Evolutionary conservation across 2,113 vertebrate species (phyloP), one percentile per base, ranked within the genome.

Genomic region (Fukomys damarensis): DNA sequence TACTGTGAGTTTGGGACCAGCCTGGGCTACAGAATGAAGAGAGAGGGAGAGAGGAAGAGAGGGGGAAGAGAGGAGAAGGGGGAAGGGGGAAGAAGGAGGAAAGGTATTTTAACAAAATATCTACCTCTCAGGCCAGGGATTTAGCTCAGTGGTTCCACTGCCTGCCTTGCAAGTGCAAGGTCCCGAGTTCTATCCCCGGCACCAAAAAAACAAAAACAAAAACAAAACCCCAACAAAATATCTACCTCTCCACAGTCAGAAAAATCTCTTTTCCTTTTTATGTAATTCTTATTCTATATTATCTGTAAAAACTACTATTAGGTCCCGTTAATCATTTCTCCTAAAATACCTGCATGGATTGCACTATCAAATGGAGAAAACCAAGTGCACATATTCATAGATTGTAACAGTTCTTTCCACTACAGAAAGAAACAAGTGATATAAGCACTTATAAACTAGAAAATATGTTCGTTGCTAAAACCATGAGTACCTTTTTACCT

Each of bases 291-390:
- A 24, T 79, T 80, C 58, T 26, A 81, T 43, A 65, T 56, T 80
- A 80, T 7, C 65, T 85, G 8, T 68, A 56, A 80, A 94, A 91
- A 96, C 46, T 74, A 43, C 1, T 30, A 74, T 35, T 54, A 83
- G 19, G 30, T 86, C 35, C 61, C 92, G 12, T 82, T 86, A 92
- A 89, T 65, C 43, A 96, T 59, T n/a, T 58, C 52, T 97, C 65
- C 56, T 72, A 43, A 81, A 95, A 89, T 41, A 89, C 30, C 52
- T 95, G 35, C 38, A 58, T n/a, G 30, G 26, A 17, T 22, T 86
- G 95, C 22, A 89, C 26, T 9, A 70, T 76, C 54, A 77, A 10
- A 86, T 3, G 49, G 26, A 91, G 24, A 81, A 32, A 76, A 76
- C 26, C 58, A 95, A 52, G 66, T 12, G 10, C 26, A 43, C n/a